Evolutionary conservation across 2,797 vertebrate genomes (phyloP), one percentile per base, ranked within the genome.

Genomic region (Acropternis orthonyx): DNA sequence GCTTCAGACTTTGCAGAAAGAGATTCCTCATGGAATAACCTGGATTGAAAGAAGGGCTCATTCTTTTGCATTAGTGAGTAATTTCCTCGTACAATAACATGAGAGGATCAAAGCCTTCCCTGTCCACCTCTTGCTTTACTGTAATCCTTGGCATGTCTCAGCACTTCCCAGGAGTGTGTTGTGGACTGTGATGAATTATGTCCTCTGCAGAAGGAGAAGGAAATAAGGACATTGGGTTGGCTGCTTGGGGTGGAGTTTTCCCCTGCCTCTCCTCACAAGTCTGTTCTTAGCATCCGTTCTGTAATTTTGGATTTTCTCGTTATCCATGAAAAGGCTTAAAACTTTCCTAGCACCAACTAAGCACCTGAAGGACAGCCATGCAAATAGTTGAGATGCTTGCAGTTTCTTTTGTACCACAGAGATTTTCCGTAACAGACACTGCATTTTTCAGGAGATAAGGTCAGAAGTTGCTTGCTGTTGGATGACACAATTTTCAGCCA

Each of bases 401-500:
- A 37, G 48, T 69, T 88, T 58, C 54, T 65, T 75, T 24, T 62
- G 22, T 54, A 32, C 20, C 37, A 21, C 2, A 3, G 74, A 59
- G 58, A 36, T 75, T 20, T 62, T 18, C 34, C 51, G 12, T 32
- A 36, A 41, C 30, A 74, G 32, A 15, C 32, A 23, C 14, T 7
- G 9, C 0, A 0, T 32, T 84, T 86, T 74, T 54, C 83, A 69
- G 43, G 49, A 43, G 46, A 46, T 34, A 22, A 11, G 77, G 41
- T 36, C 36, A 48, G 27, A 48, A 74, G 61, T 13, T 74, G 59
- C 36, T 61, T 37, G 21, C 36, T 77, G 52, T 36, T 80, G 75
- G 12, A 26, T 44, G n/a, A 8, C 58, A 22, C 1, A 1, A 36
- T 65, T 88, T 80, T 44, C 54, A 90, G 43, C 28, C 0, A 0